Evolutionary conservation across 2,797 vertebrate genomes (phyloP).

Genomic region (Silurus aristotelis): DNA sequence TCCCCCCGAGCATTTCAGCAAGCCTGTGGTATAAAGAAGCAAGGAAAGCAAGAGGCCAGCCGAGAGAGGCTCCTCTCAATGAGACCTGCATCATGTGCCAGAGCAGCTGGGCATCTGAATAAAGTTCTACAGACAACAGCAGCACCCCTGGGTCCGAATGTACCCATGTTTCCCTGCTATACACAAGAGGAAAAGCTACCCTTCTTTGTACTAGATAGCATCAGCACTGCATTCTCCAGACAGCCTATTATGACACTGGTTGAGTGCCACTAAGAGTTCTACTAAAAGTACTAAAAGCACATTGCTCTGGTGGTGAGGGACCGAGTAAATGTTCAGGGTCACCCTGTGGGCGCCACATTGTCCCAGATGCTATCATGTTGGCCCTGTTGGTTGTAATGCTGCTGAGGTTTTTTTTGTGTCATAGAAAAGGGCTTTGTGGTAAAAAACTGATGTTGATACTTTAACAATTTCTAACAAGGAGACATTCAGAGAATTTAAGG

Average conservation of each 20-base stretch:
- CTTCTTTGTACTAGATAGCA: conserved; percentile 43
- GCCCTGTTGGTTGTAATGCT: conserved; percentile 11
- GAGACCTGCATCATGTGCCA: conserved; percentile 66
- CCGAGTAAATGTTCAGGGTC: conserved; percentile 23
- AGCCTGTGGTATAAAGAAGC: conserved; percentile 35
- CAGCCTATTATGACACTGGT: conserved; percentile 23
- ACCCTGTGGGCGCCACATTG: conserved; percentile 27
- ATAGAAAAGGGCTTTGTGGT: not conserved
- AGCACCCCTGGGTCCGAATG: conserved; percentile 44
- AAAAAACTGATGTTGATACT: not conserved
- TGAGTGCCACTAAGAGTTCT: conserved; percentile 20
- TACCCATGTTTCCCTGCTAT: conserved; percentile 37
- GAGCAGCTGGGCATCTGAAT: conserved; percentile 69
- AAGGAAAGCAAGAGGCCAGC: conserved; percentile 54
- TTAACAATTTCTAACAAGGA: not conserved
- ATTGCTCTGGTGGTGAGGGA: not conserved
- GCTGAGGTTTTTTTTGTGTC: conserved; percentile 23
- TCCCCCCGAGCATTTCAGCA: conserved; percentile 20
- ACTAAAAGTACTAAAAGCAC: conserved; percentile 32
- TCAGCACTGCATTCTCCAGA: conserved; percentile 33
- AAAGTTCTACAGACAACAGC: conserved; percentile 52
- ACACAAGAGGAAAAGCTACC: conserved; percentile 35
- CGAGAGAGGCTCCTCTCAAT: conserved; percentile 46
- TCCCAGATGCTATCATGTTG: conserved; percentile 35
- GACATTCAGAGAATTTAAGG: not conserved